Base-by-base conservation (phyloP, 2,888 invertebrate genomes). In the Folsomia candida region DNA sequence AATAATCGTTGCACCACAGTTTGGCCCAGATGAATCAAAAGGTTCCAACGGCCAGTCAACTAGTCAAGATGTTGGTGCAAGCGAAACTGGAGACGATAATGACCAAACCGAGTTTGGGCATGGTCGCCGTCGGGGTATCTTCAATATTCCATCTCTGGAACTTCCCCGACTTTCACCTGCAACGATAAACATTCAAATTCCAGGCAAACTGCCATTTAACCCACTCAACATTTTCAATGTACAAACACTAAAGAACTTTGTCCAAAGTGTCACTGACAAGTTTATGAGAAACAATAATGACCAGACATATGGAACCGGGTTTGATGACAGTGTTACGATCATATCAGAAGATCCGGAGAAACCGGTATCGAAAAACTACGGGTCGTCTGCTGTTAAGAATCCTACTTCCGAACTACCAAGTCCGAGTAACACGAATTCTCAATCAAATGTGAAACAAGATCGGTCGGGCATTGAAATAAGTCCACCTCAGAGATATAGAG, bases 131-230 rank as follows among this genome's bases (percentile, higher is more conserved):
- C 63, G 73, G 22, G 73, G 70, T 4, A 70, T 73, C 6, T 73
- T 73, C 24, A 70, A 67, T n/a, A 62, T 72, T 20, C 66, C 68
- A 0, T 60, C 54, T 18, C 14, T 20, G 1, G 68, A 68, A 25
- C 58, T 29, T 26, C 29, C 67, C 11, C 51, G 62, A 6, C 27
- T 27, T 24, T 66, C 70, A 29, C 72, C 73, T 22, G 69, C 73
- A 28, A 75, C 71, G 29, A 71, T 75, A 54, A 75, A 71, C 47
- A 73, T 75, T 29, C 75, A 71, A 67, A 54, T 75, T 18, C 75
- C 75, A 6, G 73, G 71, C 26, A 75, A 72, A 58, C 57, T 75
- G 2, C 73, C 73, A 22, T 75, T 75, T 67, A 75, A 75, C 54
- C 75, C 75, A 18, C 70, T 75, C 26, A 70, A 69, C 25, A 47